Conservation (phyloP, 1,140 invertebrate species). For the Goniozus legneri region DNA sequence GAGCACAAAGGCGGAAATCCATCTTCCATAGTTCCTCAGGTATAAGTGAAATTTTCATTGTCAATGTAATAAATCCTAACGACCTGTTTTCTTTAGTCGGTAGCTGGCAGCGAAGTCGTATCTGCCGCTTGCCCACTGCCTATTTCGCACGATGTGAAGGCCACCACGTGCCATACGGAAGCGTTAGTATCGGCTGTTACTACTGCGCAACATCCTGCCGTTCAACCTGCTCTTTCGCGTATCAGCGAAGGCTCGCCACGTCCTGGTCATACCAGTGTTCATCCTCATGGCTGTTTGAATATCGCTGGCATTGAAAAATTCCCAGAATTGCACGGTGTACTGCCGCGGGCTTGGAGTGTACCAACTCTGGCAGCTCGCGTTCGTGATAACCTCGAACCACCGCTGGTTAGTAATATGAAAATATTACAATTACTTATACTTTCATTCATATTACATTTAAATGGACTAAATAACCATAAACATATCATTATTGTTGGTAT, state of each 20-base stretch:
- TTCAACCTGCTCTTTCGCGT: slow-evolving; percentile 53
- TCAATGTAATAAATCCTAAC: no score
- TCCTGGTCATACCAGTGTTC: slow-evolving; percentile 14
- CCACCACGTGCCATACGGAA: slow-evolving; percentile 24
- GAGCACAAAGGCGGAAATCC: slow-evolving; percentile 58
- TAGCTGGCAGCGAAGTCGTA: slow-evolving; percentile 30
- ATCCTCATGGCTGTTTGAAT: slow-evolving; percentile 57
- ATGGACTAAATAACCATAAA: no score
- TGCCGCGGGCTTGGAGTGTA: slow-evolving; percentile 75
- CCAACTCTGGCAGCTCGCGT: slow-evolving; percentile 58
- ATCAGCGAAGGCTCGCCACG: slow-evolving; percentile 60
- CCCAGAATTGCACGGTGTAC: slow-evolving; percentile 61
- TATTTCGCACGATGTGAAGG: slow-evolving; percentile 30
- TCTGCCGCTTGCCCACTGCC: slow-evolving; percentile 22
- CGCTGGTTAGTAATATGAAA: slow-evolving; percentile 56
- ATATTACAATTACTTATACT: no score
- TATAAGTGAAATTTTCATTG: slow-evolving; percentile 16
- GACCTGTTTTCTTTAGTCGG: slow-evolving; percentile 26
- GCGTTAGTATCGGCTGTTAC: slow-evolving; percentile 22
- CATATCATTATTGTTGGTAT: background rate
- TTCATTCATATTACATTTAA: no score
- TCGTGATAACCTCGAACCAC: slow-evolving; percentile 60
- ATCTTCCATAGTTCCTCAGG: slow-evolving; percentile 38
- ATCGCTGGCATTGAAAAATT: slow-evolving; percentile 68
- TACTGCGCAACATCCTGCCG: slow-evolving; percentile 27